Base-by-base conservation (phyloP, 2,113 vertebrate species). In the Ammodytes marinus region DNA sequence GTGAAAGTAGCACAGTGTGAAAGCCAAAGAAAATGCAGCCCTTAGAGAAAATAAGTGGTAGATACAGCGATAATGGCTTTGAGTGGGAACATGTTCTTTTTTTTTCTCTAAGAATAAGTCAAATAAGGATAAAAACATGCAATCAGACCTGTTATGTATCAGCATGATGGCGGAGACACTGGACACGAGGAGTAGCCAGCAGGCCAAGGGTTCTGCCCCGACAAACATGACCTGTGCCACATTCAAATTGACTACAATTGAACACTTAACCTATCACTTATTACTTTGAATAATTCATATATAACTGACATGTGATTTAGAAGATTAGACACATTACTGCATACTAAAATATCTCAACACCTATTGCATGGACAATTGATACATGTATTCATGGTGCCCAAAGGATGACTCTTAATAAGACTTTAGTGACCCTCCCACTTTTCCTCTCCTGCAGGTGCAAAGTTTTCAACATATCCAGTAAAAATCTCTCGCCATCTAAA, bases 211-310 rank as follows among this genome's bases (percentile, higher is more conserved):
- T 95, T 95, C 92, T 97, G 96, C 37, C 96, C 93, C 97, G 72
- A 97, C 93, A 47, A 97, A 97, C 94, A 96, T 95, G 91, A 97
- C 97, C 88, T 97, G 96, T 3, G 96, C 95, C 0, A 88, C 88
- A 8, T 15, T 46, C 6, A 37, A 8, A 17, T 49, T 7, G 15
- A 12, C 6, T 8, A 3, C 4, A 52, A 6, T 14, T 17, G 0
- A 13, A 10, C 6, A 27, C 27, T 27, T 27, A 27, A 27, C 27
- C 27, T 27, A 27, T 27, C 27, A 27, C 27, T 27, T 2, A 27
- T 27, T 27, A 9, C 1, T 27, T 37, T 6, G 2, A 37, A 17
- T 3, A 12, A 57, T 14, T 47, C 12, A 67, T 27, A 11, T 11
- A 5, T 9, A n/a, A 6, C 14, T 6, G 43, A 19, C 42, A 35